Percentiles rank a stretch among this genome's conserved stretches.
phyloP scores from a whole-genome alignment of 2,888 invertebrate genomes.

The Gari tellinella region DNA sequence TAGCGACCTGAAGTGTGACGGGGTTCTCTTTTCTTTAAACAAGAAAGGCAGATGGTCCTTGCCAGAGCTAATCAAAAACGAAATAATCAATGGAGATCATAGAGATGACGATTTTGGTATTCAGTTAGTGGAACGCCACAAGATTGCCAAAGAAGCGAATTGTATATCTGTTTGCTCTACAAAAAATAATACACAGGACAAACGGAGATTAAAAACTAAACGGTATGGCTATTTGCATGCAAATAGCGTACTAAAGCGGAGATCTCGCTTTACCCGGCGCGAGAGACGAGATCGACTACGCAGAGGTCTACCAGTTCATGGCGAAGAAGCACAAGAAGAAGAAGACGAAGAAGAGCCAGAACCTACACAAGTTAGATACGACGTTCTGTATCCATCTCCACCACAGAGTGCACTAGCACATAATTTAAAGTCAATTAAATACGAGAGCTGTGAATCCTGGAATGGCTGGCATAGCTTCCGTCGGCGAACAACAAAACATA shows the following conservation, averaged over 20 bases:
- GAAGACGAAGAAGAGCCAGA: neutral
- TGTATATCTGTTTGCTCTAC: constrained; percentile 53
- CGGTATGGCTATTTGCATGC: constrained; percentile 49
- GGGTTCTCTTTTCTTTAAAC: constrained; percentile 71
- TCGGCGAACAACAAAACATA: no score
- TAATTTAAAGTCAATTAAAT: constrained; percentile 57
- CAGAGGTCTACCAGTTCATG: constrained; percentile 1
- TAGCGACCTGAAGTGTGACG: constrained; percentile 10
- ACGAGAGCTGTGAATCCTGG: no score
- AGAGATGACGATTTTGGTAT: constrained; percentile 47
- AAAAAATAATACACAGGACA: constrained; percentile 1
- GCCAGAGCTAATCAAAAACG: constrained; percentile 61
- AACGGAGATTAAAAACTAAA: neutral
- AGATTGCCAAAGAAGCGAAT: constrained; percentile 44
- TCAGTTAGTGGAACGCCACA: constrained; percentile 60
- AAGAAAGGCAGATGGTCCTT: constrained; percentile 73
- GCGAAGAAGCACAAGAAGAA: neutral
- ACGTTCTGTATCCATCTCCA: constrained; percentile 62
- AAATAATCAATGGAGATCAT: constrained; percentile 29
- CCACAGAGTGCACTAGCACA: constrained; percentile 60
- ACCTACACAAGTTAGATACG: constrained; percentile 48
- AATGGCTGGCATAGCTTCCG: no score
- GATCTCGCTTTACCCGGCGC: neutral
- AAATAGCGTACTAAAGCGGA: constrained; percentile 34
- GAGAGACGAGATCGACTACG: constrained; percentile 10